Conservation (phyloP, 2,888 invertebrate genomes). For the Lepidochrysops patricia region DNA sequence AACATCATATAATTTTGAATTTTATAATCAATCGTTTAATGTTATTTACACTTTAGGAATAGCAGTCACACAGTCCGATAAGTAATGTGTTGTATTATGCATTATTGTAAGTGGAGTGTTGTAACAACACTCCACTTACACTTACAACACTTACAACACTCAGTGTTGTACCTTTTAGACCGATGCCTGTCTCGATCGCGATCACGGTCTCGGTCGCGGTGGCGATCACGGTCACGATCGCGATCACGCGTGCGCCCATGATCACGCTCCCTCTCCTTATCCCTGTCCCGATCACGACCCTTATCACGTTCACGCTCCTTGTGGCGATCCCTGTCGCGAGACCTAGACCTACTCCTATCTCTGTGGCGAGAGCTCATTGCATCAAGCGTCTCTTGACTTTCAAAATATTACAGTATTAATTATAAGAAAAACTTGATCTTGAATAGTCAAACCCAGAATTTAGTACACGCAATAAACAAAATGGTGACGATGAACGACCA, state of each 20-base stretch:
- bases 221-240: slow-evolving; percentile 42
- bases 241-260: slow-evolving; percentile 36
- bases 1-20: too few relatives aligned
- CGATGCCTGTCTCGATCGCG: slow-evolving; percentile 51
- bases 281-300: slow-evolving; percentile 57
- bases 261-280: slow-evolving; percentile 43
- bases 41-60: too few relatives aligned
- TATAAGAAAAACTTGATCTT: neutral
- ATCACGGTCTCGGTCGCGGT: slow-evolving; percentile 42
- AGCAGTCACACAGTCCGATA: too few relatives aligned
- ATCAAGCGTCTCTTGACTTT: neutral
- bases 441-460: neutral
- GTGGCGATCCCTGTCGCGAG: slow-evolving; percentile 48
- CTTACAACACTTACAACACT: too few relatives aligned
- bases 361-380: slow-evolving; percentile 73
- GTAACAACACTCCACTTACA: too few relatives aligned
- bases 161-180: slow-evolving; percentile 71
- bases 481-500: slow-evolving; percentile 11
- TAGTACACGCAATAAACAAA: slow-evolving; percentile 15
- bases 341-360: slow-evolving; percentile 65
- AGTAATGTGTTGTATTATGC: too few relatives aligned
- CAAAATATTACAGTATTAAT: neutral
- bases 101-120: too few relatives aligned
- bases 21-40: too few relatives aligned
- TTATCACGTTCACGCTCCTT: slow-evolving; percentile 48